A percentile compares a stretch with the other conserved stretches of the same genome.
These are phyloP conservation scores for Ochropacha duplaris DNA, from an alignment of 2,888 invertebrate species.

Conservation along the genomic window DNA sequence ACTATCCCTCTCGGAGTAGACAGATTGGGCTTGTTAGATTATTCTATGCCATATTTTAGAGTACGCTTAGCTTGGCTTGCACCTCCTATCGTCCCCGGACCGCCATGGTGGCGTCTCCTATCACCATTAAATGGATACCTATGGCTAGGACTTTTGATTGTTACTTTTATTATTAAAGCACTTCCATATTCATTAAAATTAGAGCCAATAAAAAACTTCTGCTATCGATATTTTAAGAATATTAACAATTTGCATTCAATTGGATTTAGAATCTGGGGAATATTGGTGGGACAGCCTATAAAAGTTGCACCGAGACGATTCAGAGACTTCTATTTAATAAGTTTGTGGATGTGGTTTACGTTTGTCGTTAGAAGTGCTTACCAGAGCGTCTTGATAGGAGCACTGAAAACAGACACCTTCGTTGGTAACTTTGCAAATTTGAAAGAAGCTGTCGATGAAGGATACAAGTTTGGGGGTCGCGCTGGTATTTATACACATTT, in stretches of 20 bases:
- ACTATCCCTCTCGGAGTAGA: constrained; percentile 59
- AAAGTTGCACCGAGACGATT: constrained; percentile 54
- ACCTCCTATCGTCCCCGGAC: constrained; percentile 52
- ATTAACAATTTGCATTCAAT: constrained; percentile 48
- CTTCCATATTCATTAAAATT: constrained; percentile 52
- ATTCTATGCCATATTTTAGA: constrained; percentile 59
- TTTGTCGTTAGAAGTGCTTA: constrained; percentile 66
- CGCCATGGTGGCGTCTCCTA: constrained; percentile 58
- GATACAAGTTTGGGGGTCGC: constrained; percentile 58
- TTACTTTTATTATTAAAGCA: constrained; percentile 49
- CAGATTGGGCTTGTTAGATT: constrained; percentile 51
- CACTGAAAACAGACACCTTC: constrained; percentile 57
- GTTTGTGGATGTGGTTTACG: constrained; percentile 67
- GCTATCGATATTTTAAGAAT: constrained; percentile 47
- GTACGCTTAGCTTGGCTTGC: constrained; percentile 62
- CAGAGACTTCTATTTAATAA: constrained; percentile 62
- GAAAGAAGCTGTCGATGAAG: constrained; percentile 50
- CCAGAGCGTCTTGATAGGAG: constrained; percentile 65
- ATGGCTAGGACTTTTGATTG: constrained; percentile 54
- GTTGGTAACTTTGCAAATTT: constrained; percentile 54
- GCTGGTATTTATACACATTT: constrained; percentile 57
- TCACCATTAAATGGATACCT: constrained; percentile 63
- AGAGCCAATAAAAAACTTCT: constrained; percentile 45
- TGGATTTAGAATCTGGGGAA: constrained; percentile 59
- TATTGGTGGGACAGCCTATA: constrained; percentile 62